Percentiles rank a stretch among this genome's conserved stretches.
These are phyloP conservation scores for Bubo scandiacus DNA, from an alignment of 2,113 vertebrate species.

Conservation along the genomic window DNA sequence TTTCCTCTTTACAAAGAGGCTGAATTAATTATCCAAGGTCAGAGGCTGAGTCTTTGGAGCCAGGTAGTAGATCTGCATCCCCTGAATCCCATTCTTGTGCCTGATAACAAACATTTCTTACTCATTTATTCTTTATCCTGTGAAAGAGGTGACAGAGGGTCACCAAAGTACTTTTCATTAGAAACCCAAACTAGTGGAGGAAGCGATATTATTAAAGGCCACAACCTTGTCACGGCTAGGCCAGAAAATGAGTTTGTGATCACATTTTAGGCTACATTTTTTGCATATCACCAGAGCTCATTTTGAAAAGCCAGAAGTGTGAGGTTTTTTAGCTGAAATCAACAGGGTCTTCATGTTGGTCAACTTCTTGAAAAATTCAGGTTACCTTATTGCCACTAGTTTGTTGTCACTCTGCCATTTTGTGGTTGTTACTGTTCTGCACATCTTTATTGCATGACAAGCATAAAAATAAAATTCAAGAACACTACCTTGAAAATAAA, in stretches of 20 bases:
- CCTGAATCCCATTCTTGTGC: background rate
- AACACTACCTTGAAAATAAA: background rate
- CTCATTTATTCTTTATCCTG: background rate
- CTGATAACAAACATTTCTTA: background rate
- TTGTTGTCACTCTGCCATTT: background rate
- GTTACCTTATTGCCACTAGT: too few relatives aligned
- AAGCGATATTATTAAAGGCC: background rate
- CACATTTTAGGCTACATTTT: background rate
- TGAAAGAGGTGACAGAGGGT: background rate
- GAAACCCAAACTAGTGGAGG: background rate
- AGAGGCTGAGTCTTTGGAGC: background rate
- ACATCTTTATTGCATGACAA: too few relatives aligned
- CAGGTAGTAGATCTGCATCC: background rate
- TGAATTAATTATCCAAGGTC: background rate
- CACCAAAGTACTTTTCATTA: background rate
- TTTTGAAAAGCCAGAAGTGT: background rate
- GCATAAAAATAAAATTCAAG: background rate
- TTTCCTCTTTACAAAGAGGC: background rate
- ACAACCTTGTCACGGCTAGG: background rate
- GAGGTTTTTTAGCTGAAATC: background rate
- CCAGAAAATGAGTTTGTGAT: background rate
- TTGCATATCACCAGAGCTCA: background rate
- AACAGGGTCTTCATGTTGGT: background rate
- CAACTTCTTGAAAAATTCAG: background rate
- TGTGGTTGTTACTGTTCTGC: background rate